Percentiles rank a stretch among this genome's conserved stretches.
Evolutionary conservation across 92 coral and sea anemone genomes (phyloP).

Genomic region (Ricordea florida): DNA sequence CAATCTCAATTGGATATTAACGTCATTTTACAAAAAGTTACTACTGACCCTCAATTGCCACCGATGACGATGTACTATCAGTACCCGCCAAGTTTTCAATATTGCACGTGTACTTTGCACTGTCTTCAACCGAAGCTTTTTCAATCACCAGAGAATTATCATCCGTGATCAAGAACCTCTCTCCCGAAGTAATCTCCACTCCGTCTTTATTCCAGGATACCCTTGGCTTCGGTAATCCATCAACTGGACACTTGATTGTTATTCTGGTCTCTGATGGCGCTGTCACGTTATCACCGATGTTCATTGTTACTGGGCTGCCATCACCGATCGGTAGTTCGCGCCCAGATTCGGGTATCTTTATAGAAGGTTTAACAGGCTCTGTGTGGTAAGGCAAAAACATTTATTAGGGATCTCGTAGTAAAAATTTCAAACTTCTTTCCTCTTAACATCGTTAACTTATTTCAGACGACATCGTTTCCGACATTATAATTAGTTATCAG

Average conservation of each 20-base stretch:
- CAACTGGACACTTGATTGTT: slow-evolving; percentile 62
- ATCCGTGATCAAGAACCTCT: background rate
- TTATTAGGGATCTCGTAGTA: too few species aligned
- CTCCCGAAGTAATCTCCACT: background rate
- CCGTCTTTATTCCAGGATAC: slow-evolving; percentile 67
- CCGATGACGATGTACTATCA: slow-evolving; percentile 16
- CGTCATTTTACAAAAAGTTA: background rate
- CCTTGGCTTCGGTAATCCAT: slow-evolving; percentile 72
- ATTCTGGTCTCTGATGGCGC: slow-evolving; percentile 58
- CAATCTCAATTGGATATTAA: too few species aligned
- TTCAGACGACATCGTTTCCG: too few species aligned
- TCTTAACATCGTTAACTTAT: too few species aligned
- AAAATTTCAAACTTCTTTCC: too few species aligned
- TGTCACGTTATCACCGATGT: slow-evolving; percentile 57
- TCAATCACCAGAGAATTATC: background rate
- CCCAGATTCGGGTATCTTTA: background rate
- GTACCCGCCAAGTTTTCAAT: slow-evolving; percentile 27
- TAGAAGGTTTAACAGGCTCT: slow-evolving; percentile 42
- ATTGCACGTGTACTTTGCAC: slow-evolving; percentile 30
- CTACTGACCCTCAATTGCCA: slow-evolving; percentile 41
- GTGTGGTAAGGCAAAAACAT: too few species aligned
- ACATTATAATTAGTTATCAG: too few species aligned
- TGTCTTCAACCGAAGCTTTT: slow-evolving; percentile 4
- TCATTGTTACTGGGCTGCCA: slow-evolving; percentile 52
- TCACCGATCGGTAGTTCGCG: slow-evolving; percentile 47